These are phyloP conservation scores for Gymnocephalus cernua DNA, from an alignment of 2,113 vertebrate species.

Conservation along the genomic window DNA sequence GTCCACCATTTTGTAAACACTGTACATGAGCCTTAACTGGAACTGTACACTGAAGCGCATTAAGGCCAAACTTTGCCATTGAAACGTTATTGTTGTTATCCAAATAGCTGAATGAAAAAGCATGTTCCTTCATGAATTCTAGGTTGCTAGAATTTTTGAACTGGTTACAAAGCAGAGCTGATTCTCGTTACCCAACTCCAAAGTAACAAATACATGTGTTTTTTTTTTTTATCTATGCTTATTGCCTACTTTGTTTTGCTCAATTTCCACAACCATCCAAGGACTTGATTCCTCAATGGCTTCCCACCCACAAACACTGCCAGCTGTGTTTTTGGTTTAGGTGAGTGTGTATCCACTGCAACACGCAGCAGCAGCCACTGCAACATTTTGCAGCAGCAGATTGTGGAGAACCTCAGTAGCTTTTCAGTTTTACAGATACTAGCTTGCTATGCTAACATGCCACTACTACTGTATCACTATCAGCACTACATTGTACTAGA, in stretches of 20 bases:
- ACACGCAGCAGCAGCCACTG: not conserved
- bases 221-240: not conserved
- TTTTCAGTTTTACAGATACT: not conserved
- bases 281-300: not conserved
- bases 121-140: not conserved
- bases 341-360: not conserved
- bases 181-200: not conserved
- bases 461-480: not conserved
- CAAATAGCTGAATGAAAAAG: not conserved
- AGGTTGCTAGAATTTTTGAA: not conserved
- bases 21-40: not conserved
- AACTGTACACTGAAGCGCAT: not conserved
- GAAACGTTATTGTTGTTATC: not conserved
- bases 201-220: not conserved
- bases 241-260: not conserved
- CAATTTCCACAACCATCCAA: not conserved
- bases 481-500: not conserved
- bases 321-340: not conserved
- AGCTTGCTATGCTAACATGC: not conserved
- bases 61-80: not conserved
- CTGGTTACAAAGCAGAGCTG: not conserved
- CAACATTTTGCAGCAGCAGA: not conserved
- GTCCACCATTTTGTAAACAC: not conserved
- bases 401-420: not conserved
- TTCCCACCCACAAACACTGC: not conserved